phyloP scores from a whole-genome alignment of 2,113 vertebrate species.

The Atherinomorus stipes region DNA sequence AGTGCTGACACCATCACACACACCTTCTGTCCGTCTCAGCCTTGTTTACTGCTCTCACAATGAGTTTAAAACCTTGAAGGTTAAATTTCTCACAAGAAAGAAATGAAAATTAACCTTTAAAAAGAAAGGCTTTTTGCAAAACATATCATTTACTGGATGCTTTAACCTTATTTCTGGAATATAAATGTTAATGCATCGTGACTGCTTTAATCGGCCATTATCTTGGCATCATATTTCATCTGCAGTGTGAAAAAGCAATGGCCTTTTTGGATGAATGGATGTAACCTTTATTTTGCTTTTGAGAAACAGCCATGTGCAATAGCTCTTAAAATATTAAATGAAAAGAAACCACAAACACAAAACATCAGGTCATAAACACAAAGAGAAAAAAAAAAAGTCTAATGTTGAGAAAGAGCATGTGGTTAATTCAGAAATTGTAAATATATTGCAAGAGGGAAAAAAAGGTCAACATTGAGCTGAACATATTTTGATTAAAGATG shows the following conservation, averaged over 20 bases:
- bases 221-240: neutral
- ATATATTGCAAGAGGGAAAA: no score
- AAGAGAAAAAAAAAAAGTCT: no score
- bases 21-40: constrained; percentile 18
- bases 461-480: no score
- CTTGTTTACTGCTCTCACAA: constrained; percentile 30
- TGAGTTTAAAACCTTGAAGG: constrained; percentile 45
- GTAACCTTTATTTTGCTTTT: neutral
- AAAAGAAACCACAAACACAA: no score
- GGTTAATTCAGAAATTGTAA: no score
- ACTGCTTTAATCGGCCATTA: neutral
- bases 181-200: neutral
- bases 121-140: no score
- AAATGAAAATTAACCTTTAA: constrained; percentile 3
- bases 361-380: no score
- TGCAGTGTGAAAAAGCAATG: neutral
- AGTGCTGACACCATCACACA: constrained; percentile 14
- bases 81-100: constrained; percentile 10
- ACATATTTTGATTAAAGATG: no score
- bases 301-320: neutral
- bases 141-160: no score
- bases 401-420: neutral
- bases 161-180: neutral
- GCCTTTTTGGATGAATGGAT: neutral
- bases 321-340: neutral